Evolutionary conservation across 2,888 invertebrate genomes (phyloP), one percentile per base, ranked within the genome.

Genomic region (Thumatha senex): DNA sequence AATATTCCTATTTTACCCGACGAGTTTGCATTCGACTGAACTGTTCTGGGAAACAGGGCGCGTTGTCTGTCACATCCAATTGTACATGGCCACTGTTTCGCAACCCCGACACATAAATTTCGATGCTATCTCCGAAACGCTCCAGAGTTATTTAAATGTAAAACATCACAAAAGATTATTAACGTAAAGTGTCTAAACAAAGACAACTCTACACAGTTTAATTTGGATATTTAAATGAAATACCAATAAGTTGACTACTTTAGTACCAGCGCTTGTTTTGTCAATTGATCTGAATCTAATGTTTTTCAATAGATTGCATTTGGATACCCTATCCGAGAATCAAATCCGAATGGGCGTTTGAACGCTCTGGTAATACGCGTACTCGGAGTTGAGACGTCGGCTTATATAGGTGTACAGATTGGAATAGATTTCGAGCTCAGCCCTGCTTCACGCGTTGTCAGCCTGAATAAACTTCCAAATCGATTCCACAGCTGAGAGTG

Each of bases 391-490:
- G 63, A 70, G 74, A 67, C 54, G 65, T 66, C 65, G 60, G 64
- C 61, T 75, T 70, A 66, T 67, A 67, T 62, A 60, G 62, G 68
- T 72, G 66, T 76, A 75, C 74, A 74, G 74, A 74, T 70, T 71
- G 71, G 79, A 83, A 85, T 84, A 82, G 81, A 84, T 80, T 80
- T 69, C 69, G 62, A 72, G 70, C 76, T 77, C 78, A 81, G 77
- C 76, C 78, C 76, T 76, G 80, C 81, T 80, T 80, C 85, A 83
- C 84, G 84, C 82, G 86, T 87, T 88, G 89, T 89, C 90, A 86
- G 82, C 74, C 79, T 82, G 86, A 88, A 90, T 90, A 89, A 88
- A 89, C 87, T 86, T 84, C 86, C 83, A 86, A 90, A 89, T 90
- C 89, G 90, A 87, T 89, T 89, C 82, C 79, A 74, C 83, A 83